These are phyloP conservation scores for Desoria tigrina DNA, from an alignment of 2,888 invertebrate species.

Conservation along the genomic window DNA sequence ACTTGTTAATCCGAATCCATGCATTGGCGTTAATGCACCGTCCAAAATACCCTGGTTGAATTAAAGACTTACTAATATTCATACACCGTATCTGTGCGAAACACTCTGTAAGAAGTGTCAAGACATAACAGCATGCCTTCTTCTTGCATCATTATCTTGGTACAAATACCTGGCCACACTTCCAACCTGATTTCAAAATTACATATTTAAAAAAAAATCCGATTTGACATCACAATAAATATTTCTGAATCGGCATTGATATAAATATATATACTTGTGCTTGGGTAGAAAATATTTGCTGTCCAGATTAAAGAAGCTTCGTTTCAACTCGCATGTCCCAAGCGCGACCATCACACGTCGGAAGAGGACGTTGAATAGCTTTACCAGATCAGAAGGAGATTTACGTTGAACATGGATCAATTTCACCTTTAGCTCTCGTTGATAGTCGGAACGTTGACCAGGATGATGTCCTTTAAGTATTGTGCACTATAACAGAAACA, in stretches of 20 bases:
- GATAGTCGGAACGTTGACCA: neutral
- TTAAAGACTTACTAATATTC: conserved; percentile 37
- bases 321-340: conserved; percentile 71
- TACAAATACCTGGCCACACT: conserved; percentile 89
- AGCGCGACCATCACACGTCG: conserved; percentile 77
- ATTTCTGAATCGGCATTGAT: neutral
- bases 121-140: conserved; percentile 84
- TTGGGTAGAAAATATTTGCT: conserved; percentile 61
- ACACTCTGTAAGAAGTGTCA: conserved; percentile 80
- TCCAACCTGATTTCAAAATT: conserved; percentile 64
- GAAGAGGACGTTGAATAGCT: conserved; percentile 79
- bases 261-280: conserved; percentile 59
- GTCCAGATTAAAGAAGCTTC: conserved; percentile 75
- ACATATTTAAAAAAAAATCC: neutral
- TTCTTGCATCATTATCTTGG: conserved; percentile 81
- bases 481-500: neutral
- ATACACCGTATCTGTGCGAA: conserved; percentile 74
- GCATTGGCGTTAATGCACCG: neutral
- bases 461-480: conserved; percentile 14
- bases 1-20: neutral
- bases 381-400: conserved; percentile 67
- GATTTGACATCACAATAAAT: neutral
- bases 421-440: neutral
- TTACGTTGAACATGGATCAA: conserved; percentile 60
- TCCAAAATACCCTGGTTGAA: neutral